These are phyloP conservation scores for Pterocles gutturalis DNA, from an alignment of 2,113 vertebrate species.

Conservation along the genomic window DNA sequence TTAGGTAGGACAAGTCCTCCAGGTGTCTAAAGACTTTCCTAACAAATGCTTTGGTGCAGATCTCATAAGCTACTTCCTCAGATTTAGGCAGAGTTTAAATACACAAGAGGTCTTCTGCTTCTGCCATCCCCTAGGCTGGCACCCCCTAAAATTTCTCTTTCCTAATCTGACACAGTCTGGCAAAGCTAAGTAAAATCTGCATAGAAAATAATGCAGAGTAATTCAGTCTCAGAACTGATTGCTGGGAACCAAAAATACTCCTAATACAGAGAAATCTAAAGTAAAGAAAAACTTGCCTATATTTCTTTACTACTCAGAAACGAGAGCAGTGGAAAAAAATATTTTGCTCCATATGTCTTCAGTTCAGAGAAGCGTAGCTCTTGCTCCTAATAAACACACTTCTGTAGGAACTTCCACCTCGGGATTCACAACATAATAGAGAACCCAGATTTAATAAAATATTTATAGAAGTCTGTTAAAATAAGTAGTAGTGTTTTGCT, in stretches of 20 bases:
- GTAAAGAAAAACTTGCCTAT: background rate
- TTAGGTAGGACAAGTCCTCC: background rate
- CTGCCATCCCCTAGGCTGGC: background rate
- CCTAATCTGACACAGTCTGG: background rate
- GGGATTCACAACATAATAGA: background rate
- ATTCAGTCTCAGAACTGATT: background rate
- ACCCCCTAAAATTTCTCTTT: background rate
- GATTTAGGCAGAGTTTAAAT: background rate
- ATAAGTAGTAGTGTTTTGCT: background rate
- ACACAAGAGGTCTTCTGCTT: background rate
- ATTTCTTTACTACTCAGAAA: background rate
- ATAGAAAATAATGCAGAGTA: background rate
- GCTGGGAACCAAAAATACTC: background rate
- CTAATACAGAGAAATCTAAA: background rate
- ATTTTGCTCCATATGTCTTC: background rate
- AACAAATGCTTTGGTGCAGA: background rate
- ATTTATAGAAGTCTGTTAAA: constrained; percentile 7
- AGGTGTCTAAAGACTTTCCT: background rate
- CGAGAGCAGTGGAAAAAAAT: background rate
- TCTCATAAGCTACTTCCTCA: background rate
- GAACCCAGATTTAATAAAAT: background rate
- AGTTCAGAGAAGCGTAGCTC: background rate
- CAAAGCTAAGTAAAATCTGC: background rate
- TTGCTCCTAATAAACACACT: background rate
- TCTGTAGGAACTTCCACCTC: background rate